Evolutionary conservation across 1,140 invertebrate species (phyloP).

Genomic region (Rhyzopertha dominica): DNA sequence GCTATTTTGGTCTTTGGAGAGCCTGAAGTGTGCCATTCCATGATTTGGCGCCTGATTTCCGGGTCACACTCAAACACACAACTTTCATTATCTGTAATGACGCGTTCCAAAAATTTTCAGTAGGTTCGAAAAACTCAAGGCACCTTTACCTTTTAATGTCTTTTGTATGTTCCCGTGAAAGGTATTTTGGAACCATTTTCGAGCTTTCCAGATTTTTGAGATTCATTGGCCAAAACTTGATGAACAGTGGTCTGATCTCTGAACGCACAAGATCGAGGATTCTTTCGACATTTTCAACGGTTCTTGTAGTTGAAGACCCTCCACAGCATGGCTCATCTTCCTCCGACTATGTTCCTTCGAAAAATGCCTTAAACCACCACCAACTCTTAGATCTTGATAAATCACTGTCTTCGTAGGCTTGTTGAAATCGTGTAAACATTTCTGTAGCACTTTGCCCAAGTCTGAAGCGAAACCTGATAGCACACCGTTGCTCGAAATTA

Average conservation of each 20-base stretch:
- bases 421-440: conserved; percentile 21
- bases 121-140: conserved; percentile 12
- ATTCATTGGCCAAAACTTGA: conserved; percentile 28
- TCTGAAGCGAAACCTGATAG: conserved; percentile 31
- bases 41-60: conserved; percentile 33
- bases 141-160: too few species aligned
- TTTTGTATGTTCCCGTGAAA: conserved; percentile 18
- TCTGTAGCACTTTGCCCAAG: conserved; percentile 22
- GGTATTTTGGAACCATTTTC: conserved; percentile 21
- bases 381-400: conserved; percentile 17
- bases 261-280: conserved; percentile 11
- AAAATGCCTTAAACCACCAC: conserved; percentile 21
- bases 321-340: conserved; percentile 19
- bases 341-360: conserved; percentile 21
- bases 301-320: conserved; percentile 19
- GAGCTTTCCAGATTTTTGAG: conserved; percentile 15
- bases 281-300: conserved; percentile 13
- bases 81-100: conserved; percentile 35
- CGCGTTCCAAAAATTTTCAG: conserved; percentile 13
- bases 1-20: conserved; percentile 26
- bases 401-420: conserved; percentile 20
- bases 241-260: conserved; percentile 22
- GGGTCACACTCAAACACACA: conserved; percentile 33
- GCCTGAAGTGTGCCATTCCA: conserved; percentile 17
- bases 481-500: conserved; percentile 23